Percentiles rank a stretch among this genome's conserved stretches.
Conservation (phyloP, 2,797 vertebrate species). For the Peromyscus melanophrys region DNA sequence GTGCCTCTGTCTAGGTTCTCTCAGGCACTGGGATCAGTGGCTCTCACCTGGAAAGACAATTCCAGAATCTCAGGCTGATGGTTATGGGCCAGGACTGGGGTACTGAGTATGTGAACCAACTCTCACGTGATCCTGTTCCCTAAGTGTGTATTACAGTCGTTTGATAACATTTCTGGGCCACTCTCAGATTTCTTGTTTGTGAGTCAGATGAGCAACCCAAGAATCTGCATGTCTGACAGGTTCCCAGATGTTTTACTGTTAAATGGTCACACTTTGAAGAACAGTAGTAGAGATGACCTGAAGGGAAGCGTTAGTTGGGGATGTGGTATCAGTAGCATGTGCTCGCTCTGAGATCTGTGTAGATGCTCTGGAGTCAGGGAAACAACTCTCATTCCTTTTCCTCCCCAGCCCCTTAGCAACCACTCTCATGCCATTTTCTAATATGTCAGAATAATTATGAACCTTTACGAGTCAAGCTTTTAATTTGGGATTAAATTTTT, state of each 20-base stretch:
- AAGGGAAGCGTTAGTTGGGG: not conserved
- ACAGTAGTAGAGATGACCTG: not conserved
- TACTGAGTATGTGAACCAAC: not conserved
- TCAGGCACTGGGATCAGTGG: not conserved
- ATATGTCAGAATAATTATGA: constrained; percentile 63
- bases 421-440: constrained; percentile 49
- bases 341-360: not conserved
- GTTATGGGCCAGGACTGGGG: not conserved
- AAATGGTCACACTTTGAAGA: not conserved
- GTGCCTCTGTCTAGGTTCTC: not conserved
- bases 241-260: not conserved
- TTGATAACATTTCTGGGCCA: not conserved
- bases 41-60: constrained; percentile 17
- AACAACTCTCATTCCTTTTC: not conserved
- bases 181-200: not conserved
- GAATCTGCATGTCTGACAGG: constrained; percentile 1
- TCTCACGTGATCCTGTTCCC: not conserved
- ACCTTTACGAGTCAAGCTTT: constrained; percentile 40
- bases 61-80: not conserved
- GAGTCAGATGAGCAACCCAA: not conserved
- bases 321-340: not conserved
- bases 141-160: not conserved
- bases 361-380: not conserved
- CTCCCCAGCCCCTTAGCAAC: constrained; percentile 3
- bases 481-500: constrained; percentile 51